Conservation (phyloP, 2,797 vertebrate species). For the Myotis pilosus region DNA sequence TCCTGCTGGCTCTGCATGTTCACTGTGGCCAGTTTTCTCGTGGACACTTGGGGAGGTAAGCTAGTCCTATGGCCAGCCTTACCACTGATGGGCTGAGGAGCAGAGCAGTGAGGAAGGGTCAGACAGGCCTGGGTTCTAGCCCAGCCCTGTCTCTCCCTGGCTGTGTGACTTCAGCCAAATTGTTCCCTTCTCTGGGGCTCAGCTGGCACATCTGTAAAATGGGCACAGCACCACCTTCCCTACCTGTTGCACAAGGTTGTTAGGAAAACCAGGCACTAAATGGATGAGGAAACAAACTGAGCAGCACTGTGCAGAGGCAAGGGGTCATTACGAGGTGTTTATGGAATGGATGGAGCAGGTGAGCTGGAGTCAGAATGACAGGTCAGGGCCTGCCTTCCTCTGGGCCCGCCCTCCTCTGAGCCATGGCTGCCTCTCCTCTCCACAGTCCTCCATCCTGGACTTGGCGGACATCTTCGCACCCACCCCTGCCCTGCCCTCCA, state of each 20-base stretch:
- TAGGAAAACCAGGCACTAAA: neutral
- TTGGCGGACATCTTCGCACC: slow-evolving; percentile 92
- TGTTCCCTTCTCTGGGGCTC: neutral
- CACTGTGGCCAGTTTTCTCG: neutral
- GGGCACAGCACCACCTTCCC: neutral
- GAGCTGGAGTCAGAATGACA: neutral
- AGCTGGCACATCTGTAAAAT: neutral
- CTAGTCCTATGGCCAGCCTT: neutral
- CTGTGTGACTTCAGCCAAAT: neutral
- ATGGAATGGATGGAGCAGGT: neutral
- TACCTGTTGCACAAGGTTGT: neutral
- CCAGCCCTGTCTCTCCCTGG: neutral
- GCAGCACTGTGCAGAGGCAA: neutral
- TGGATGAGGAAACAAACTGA: slow-evolving; percentile 29
- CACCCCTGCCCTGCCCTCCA: slow-evolving; percentile 80
- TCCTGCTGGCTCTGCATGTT: neutral
- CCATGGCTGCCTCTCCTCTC: slow-evolving; percentile 44
- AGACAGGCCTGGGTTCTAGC: neutral
- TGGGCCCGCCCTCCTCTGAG: slow-evolving; percentile 8
- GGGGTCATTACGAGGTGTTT: slow-evolving; percentile 43
- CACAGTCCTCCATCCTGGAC: slow-evolving; percentile 92
- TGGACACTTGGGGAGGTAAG: neutral
- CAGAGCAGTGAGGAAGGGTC: neutral
- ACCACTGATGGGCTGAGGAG: neutral
- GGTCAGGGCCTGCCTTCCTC: slow-evolving; percentile 2